phyloP scores from a whole-genome alignment of 92 coral and sea anemone species.

The Virgularia gustaviana region DNA sequence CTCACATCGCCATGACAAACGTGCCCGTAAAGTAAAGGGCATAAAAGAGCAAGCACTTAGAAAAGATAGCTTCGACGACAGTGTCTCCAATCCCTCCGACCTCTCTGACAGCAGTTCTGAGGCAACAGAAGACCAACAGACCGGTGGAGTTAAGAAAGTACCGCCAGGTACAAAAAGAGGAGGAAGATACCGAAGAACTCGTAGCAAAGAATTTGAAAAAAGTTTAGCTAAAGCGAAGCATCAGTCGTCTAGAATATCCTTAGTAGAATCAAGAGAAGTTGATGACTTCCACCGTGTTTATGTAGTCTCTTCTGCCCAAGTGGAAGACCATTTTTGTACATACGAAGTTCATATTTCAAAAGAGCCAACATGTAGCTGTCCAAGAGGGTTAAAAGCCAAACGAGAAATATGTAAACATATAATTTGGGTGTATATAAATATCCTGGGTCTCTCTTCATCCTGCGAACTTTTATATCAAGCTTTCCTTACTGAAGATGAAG shows the following conservation, averaged over 20 bases:
- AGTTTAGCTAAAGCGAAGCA: conserved; percentile 21
- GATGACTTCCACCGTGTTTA: conserved; percentile 8
- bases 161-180: conserved; percentile 11
- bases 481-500: conserved; percentile 1
- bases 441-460: conserved; percentile 16
- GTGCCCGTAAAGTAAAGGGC: not conserved
- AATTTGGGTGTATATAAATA: conserved; percentile 25
- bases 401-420: conserved; percentile 40
- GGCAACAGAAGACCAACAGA: not conserved
- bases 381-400: conserved; percentile 22
- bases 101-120: conserved; percentile 36
- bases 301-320: conserved; percentile 30
- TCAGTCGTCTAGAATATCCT: not conserved
- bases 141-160: not conserved
- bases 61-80: not conserved
- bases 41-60: not conserved
- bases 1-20: conserved; percentile 33
- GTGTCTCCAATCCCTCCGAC: not conserved
- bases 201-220: conserved; percentile 17
- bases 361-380: conserved; percentile 21
- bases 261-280: conserved; percentile 16
- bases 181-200: conserved; percentile 4
- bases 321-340: conserved; percentile 17
- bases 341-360: conserved; percentile 25
- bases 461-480: conserved; percentile 11